A percentile compares a stretch with the other conserved stretches of the same genome.
phyloP scores from a whole-genome alignment of 2,888 invertebrate species.

The Orgyia antiqua region DNA sequence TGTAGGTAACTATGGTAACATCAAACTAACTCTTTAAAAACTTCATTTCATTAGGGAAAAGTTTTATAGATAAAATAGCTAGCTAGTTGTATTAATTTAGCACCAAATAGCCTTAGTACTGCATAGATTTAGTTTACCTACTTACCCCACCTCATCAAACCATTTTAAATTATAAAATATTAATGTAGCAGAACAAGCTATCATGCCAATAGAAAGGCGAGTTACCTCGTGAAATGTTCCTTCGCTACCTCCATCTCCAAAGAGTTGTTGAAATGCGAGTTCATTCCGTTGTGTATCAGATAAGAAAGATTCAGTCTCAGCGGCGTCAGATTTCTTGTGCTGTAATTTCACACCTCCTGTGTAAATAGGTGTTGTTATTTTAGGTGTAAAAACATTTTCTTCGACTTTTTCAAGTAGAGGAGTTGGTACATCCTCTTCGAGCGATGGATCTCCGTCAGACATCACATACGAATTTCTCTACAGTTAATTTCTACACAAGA shows the following conservation, averaged over 20 bases:
- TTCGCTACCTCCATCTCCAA: constrained; percentile 59
- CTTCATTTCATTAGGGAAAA: too few species aligned
- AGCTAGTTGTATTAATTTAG: too few species aligned
- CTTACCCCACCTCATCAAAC: too few species aligned
- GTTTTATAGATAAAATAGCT: too few species aligned
- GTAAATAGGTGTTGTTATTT: constrained; percentile 64
- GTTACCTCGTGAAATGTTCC: constrained; percentile 55
- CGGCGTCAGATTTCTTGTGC: constrained; percentile 55
- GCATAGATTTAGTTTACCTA: too few species aligned
- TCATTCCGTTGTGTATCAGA: constrained; percentile 66
- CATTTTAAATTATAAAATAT: not conserved
- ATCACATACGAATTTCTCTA: constrained; percentile 47
- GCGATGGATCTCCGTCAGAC: constrained; percentile 75
- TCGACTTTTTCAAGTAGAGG: constrained; percentile 56
- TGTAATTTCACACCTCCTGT: constrained; percentile 60
- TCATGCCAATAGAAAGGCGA: too few species aligned
- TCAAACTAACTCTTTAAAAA: too few species aligned
- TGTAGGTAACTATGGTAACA: too few species aligned
- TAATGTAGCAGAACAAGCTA: not conserved
- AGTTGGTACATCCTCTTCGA: constrained; percentile 69
- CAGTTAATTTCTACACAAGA: constrained; percentile 15
- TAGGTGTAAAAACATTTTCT: constrained; percentile 70
- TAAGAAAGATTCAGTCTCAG: constrained; percentile 61
- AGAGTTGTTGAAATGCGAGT: constrained; percentile 62
- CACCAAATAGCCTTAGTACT: too few species aligned